These are phyloP conservation scores for Beris morrisii DNA, from an alignment of 2,888 invertebrate species.

Conservation along the genomic window DNA sequence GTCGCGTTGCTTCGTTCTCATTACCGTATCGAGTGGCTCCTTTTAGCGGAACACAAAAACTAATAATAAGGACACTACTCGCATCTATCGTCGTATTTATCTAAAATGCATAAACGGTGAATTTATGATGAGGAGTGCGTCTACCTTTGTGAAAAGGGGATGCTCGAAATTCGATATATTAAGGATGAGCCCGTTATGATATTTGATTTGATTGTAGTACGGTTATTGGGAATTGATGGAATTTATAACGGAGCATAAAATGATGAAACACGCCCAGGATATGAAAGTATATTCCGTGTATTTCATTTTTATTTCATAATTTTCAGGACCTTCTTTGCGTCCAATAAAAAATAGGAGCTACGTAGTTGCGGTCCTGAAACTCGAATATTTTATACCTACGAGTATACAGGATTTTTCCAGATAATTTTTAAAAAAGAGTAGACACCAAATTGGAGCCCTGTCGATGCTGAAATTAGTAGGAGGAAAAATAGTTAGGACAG, in stretches of 20 bases:
- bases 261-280: slow-evolving; percentile 22
- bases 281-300: slow-evolving; percentile 14
- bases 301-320: slow-evolving; percentile 17
- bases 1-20: slow-evolving; percentile 21
- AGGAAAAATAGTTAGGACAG: too few species aligned
- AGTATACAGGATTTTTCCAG: too few species aligned
- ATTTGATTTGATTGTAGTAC: slow-evolving; percentile 1
- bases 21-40: slow-evolving; percentile 23
- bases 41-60: slow-evolving; percentile 26
- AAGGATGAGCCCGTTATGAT: slow-evolving; percentile 19
- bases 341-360: too few species aligned
- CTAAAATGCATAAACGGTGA: background rate
- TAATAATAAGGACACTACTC: slow-evolving; percentile 5
- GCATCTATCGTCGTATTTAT: slow-evolving; percentile 3
- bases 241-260: slow-evolving; percentile 21
- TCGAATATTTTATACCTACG: too few species aligned
- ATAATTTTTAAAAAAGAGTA: too few species aligned
- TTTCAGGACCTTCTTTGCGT: background rate
- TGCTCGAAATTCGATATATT: slow-evolving; percentile 28
- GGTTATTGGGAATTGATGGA: slow-evolving; percentile 10
- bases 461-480: too few species aligned
- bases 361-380: too few species aligned
- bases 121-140: slow-evolving; percentile 16
- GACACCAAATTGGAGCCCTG: too few species aligned
- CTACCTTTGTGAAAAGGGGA: slow-evolving; percentile 1